phyloP scores from a whole-genome alignment of 2,797 vertebrate species.

The Enteromius paludinosus region DNA sequence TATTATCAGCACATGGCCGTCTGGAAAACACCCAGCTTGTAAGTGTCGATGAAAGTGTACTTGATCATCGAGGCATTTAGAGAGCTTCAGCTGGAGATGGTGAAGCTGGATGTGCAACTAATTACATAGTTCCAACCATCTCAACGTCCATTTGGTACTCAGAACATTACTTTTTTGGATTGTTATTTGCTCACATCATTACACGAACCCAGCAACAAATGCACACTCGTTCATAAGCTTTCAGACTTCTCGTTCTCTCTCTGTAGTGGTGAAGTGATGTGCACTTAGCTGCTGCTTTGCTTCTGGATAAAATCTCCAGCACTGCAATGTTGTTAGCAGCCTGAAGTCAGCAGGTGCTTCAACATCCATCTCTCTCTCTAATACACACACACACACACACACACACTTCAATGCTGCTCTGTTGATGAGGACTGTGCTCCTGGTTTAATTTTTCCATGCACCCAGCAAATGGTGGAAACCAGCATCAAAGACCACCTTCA shows the following conservation, averaged over 20 bases:
- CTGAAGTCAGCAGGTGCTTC: conserved; percentile 43
- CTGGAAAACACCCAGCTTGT: conserved; percentile 13
- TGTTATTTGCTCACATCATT: conserved; percentile 4
- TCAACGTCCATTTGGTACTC: not conserved
- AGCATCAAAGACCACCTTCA: conserved; percentile 11
- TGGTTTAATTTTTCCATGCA: conserved; percentile 28
- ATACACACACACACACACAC: not conserved
- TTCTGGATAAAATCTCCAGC: conserved; percentile 34
- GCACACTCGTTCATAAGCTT: not conserved
- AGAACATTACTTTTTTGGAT: not conserved
- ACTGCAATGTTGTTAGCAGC: conserved; percentile 30
- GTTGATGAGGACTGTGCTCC: conserved; percentile 30
- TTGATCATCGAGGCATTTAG: conserved; percentile 7
- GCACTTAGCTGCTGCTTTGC: conserved; percentile 14
- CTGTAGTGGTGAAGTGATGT: conserved; percentile 11
- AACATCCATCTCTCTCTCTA: conserved; percentile 41
- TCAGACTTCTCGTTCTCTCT: not conserved
- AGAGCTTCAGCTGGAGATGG: not conserved
- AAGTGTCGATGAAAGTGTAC: not conserved
- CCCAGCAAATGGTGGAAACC: conserved; percentile 8
- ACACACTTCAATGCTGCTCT: conserved; percentile 45
- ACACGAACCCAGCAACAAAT: not conserved
- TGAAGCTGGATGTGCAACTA: not conserved
- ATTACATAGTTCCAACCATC: not conserved
- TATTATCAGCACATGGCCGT: not conserved